These are phyloP conservation scores for Lithosia quadra DNA, from an alignment of 2,888 invertebrate species.

Conservation along the genomic window DNA sequence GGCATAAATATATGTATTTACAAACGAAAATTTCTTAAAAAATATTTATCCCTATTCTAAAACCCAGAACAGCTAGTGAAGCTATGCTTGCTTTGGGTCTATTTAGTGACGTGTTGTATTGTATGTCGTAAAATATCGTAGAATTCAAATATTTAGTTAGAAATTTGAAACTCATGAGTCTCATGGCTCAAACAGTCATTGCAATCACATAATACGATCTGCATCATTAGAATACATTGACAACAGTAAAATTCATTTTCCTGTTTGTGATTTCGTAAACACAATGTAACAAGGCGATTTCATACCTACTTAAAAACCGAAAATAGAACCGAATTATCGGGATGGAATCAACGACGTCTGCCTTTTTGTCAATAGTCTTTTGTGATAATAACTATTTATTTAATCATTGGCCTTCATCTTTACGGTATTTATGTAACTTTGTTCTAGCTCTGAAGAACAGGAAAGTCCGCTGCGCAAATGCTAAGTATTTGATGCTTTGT, in stretches of 20 bases:
- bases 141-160: no score
- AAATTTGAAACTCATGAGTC: no score
- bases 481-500: slow-evolving; percentile 21
- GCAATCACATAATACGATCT: not conserved
- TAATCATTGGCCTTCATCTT: slow-evolving; percentile 75
- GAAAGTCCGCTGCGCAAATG: slow-evolving; percentile 49
- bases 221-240: not conserved
- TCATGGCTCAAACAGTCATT: not conserved
- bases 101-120: no score
- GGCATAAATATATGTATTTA: no score
- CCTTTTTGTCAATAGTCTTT: slow-evolving; percentile 64
- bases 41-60: no score
- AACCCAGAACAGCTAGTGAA: no score
- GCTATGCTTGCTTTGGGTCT: no score
- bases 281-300: slow-evolving; percentile 61
- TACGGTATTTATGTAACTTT: slow-evolving; percentile 57
- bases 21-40: no score
- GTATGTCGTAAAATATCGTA: no score
- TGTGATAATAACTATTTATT: slow-evolving; percentile 61
- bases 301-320: slow-evolving; percentile 59
- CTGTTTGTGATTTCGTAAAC: slow-evolving; percentile 56
- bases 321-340: slow-evolving; percentile 72
- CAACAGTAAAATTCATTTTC: slow-evolving; percentile 9
- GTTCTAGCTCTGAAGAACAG: slow-evolving; percentile 40
- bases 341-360: slow-evolving; percentile 63